A percentile compares a stretch with the other conserved stretches of the same genome.
These are phyloP conservation scores for Vireo altiloquus DNA, from an alignment of 2,113 vertebrate species.

Conservation along the genomic window DNA sequence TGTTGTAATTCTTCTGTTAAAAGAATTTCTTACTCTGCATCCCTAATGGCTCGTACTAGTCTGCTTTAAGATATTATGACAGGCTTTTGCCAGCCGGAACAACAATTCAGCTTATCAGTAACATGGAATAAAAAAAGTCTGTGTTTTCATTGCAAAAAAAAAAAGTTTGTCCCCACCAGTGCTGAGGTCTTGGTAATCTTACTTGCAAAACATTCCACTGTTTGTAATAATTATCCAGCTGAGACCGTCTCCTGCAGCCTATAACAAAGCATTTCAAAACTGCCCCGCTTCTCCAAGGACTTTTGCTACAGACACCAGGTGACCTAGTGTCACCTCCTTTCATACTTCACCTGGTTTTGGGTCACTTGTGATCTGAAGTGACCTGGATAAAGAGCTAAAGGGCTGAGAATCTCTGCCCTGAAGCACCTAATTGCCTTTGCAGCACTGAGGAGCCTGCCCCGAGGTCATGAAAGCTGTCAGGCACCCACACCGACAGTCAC, in stretches of 20 bases:
- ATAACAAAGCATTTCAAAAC: neutral
- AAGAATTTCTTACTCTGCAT: neutral
- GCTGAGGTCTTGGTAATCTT: neutral
- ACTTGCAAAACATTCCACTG: neutral
- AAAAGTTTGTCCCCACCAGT: neutral
- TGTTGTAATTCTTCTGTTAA: neutral
- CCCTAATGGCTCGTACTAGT: neutral
- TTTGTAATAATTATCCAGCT: neutral
- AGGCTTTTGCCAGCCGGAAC: neutral
- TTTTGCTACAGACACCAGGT: neutral
- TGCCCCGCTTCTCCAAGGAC: neutral
- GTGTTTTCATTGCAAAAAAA: neutral
- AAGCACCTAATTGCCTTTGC: neutral
- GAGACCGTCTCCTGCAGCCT: neutral
- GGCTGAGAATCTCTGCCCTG: neutral
- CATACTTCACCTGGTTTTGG: neutral
- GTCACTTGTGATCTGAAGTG: slow-evolving; percentile 19
- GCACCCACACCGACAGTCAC: neutral
- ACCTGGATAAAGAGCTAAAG: slow-evolving; percentile 25
- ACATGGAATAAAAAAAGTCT: neutral
- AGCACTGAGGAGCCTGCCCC: neutral
- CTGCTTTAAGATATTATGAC: neutral
- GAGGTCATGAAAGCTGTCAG: neutral
- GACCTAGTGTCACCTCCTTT: neutral
- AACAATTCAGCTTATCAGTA: neutral